Evolutionary conservation across 2,888 invertebrate species (phyloP), one percentile per base, ranked within the genome.

Genomic region (Drosophila borborema): DNA sequence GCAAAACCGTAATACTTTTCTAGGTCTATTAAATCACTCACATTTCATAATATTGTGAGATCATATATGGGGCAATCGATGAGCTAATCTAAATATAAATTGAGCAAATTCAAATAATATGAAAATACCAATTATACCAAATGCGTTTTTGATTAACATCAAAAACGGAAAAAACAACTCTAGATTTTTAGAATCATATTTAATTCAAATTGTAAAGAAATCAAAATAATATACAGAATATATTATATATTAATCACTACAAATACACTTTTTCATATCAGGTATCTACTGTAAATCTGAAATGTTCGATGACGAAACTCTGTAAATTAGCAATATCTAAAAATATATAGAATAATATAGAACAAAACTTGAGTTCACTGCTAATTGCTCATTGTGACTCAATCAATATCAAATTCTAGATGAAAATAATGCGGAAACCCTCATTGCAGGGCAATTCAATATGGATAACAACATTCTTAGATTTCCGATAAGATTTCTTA

Each of bases 311-410:
- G 54, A 43, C 53, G 28, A 60, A 64, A 41, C 49, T 38, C 46
- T 23, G 1, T 16, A 46, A 20, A 46, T 34, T 43, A 36, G 2
- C n/a, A 31, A 41, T 38, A 59, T 36, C 36, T 41, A 20, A 28
- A 60, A 18, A 4, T 18, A 45, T 14, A 23, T 23, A 18, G 14
- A 56, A 36, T 14, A 8, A 45, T 14, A 23, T 23, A 18, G 14
- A 56, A 36, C 18, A 8, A 14, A 14, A 14, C 36, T 36, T 36
- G 51, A 54, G 72, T 14, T 58, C 51, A 72, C 31, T 23, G 45
- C 20, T 5, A 20, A 20, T 45, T 14, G 23, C 14, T 20, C 18
- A 20, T 14, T 36, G 51, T 51, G 51, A 51, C 51, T 51, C 34
- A 34, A 34, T 18, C 12, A 1, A 14, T 12, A 51, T 18, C 12